A percentile compares a stretch with the other conserved stretches of the same genome.
phyloP scores from a whole-genome alignment of 2,113 vertebrate genomes.

The Tiliqua scincoides region DNA sequence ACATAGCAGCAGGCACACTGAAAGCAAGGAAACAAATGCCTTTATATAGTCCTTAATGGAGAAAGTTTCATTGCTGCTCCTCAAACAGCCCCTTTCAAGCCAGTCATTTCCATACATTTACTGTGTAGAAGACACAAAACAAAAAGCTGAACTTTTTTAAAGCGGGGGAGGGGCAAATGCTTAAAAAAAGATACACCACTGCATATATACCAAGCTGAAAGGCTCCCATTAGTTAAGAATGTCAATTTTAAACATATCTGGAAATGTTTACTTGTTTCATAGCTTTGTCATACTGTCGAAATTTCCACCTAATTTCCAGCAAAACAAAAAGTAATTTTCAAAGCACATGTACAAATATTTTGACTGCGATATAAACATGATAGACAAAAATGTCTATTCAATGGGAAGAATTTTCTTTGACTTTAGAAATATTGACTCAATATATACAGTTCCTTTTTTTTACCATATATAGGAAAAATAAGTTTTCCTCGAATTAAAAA shows the following conservation, averaged over 20 bases:
- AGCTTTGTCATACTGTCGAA: background rate
- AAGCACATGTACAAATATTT: constrained; percentile 8
- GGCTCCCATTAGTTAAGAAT: background rate
- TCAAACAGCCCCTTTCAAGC: background rate
- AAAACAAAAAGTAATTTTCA: constrained; percentile 20
- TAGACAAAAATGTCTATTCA: background rate
- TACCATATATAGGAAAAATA: background rate
- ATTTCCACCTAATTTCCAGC: background rate
- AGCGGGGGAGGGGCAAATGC: background rate
- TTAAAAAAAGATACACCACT: background rate
- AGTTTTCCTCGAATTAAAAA: background rate
- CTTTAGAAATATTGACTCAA: constrained; percentile 11
- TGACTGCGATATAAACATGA: background rate
- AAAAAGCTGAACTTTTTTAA: background rate
- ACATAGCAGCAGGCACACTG: background rate
- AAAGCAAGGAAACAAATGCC: background rate
- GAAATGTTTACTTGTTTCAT: background rate
- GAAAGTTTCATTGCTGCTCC: background rate
- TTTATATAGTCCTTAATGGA: background rate
- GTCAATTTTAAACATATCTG: background rate
- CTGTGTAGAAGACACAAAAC: background rate
- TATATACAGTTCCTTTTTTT: background rate
- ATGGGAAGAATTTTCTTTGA: background rate
- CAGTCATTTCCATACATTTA: background rate
- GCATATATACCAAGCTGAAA: background rate